These are phyloP conservation scores for Acrobasis repandana DNA, from an alignment of 2,888 invertebrate species.

Conservation along the genomic window DNA sequence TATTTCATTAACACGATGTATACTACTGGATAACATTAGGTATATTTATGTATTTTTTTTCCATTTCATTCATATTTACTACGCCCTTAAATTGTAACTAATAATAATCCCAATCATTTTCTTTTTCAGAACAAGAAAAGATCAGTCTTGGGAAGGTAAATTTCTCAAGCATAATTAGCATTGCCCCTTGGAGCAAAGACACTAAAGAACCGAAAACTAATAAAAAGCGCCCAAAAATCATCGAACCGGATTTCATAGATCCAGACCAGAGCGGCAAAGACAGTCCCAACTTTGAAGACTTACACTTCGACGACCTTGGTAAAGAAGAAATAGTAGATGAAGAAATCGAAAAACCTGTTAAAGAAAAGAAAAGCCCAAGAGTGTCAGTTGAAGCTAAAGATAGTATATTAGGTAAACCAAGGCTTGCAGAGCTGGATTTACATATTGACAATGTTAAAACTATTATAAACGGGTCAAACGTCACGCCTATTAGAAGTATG, in stretches of 20 bases:
- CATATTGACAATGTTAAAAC: conserved; percentile 61
- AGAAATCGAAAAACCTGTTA: background rate
- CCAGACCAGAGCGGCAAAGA: conserved; percentile 6
- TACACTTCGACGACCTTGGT: background rate
- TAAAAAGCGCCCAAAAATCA: conserved; percentile 22
- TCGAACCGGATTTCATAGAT: conserved; percentile 12
- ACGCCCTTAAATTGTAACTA: background rate
- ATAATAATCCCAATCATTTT: conserved; percentile 5
- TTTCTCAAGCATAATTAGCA: conserved; percentile 50
- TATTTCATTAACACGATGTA: too few relatives aligned
- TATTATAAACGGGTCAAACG: conserved; percentile 56
- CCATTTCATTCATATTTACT: background rate
- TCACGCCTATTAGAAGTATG: conserved; percentile 57
- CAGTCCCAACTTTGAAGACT: background rate
- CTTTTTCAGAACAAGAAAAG: conserved; percentile 38
- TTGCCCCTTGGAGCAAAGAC: conserved; percentile 43
- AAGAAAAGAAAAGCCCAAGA: conserved; percentile 28
- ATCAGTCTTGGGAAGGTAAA: conserved; percentile 46
- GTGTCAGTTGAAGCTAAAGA: background rate
- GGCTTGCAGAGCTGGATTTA: conserved; percentile 54
- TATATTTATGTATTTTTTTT: too few relatives aligned
- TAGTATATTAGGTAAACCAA: conserved; percentile 33
- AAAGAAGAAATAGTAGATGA: background rate
- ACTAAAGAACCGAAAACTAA: conserved; percentile 30
- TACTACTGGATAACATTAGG: too few relatives aligned